phyloP scores from a whole-genome alignment of 2,797 vertebrate genomes.

The Apogon hyalosoma region DNA sequence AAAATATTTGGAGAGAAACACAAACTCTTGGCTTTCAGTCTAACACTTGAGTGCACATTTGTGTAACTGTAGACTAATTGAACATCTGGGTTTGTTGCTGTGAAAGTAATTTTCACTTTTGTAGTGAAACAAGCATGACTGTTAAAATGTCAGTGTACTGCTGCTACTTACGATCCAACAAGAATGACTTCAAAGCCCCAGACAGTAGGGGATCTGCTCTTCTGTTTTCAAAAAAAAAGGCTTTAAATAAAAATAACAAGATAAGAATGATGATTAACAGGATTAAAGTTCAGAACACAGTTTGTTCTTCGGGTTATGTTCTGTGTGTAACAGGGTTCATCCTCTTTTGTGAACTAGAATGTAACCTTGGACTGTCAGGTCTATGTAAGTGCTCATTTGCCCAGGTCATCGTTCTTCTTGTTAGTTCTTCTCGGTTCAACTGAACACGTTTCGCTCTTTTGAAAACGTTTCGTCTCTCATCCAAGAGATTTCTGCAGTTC shows the following conservation, averaged over 20 bases:
- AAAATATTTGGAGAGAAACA: background rate
- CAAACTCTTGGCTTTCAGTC: slow-evolving; percentile 1
- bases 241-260: slow-evolving; percentile 15
- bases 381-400: too few relatives aligned
- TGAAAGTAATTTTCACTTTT: slow-evolving; percentile 10
- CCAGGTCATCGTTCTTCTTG: too few relatives aligned
- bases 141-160: slow-evolving; percentile 15
- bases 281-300: background rate
- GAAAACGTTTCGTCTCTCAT: too few relatives aligned
- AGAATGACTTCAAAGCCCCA: slow-evolving; percentile 7
- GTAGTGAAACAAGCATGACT: slow-evolving; percentile 6
- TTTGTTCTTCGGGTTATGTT: slow-evolving; percentile 8
- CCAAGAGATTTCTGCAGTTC: too few relatives aligned
- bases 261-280: background rate
- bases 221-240: too few relatives aligned
- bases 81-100: slow-evolving; percentile 1
- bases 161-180: background rate
- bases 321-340: background rate
- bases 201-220: slow-evolving; percentile 11
- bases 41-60: slow-evolving; percentile 3
- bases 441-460: too few relatives aligned
- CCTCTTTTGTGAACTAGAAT: too few relatives aligned
- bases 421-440: too few relatives aligned
- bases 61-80: slow-evolving; percentile 9
- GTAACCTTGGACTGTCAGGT: too few relatives aligned